Evolutionary conservation across 92 coral and sea anemone species (phyloP), one percentile per base, ranked within the genome.

Genomic region (Meandrina meandrites): DNA sequence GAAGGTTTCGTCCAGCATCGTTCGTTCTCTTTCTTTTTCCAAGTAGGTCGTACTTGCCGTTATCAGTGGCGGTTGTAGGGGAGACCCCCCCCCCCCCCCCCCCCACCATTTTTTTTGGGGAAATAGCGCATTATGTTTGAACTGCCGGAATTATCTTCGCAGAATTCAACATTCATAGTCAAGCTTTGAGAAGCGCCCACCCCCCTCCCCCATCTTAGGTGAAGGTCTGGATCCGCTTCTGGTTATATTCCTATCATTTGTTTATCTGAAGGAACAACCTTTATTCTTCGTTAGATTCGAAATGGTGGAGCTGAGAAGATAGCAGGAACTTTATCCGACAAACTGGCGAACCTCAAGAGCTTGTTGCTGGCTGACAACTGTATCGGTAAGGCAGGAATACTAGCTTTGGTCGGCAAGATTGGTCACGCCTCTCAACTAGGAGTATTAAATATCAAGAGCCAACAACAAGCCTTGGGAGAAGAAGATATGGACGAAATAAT

Each of bases 401-500:
- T 79, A 7, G 90, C 91, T 34, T 84, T 92, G 87, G 95, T 92
- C 53, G 62, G 92, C 73, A 83, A 83, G 80, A 69, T 90, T 1
- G 72, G 88, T 64, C 87, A 91, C 15, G 74, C 48, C 70, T 79
- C 88, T 57, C 66, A 58, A 30, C 86, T 92, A 16, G 71, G 40
- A 45, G 76, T 56, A 35, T 88, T 92, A 30, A 89, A 90, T 36
- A 75, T 92, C 73, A 92, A 79, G 57, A 81, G 86, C 82, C 95
- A 92, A 75, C 91, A 90, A 31, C 91, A 89, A 50, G 83, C 93
- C 19, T 81, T 92, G 72, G 93, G 88, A 32, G 95, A 92, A 45
- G 95, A 92, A 31, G 91, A 90, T 81, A 67, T 92, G 86, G 95
- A 92, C 47, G 76, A 81, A 47, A 92, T 90, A 86, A 74, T 92